Percentiles rank a stretch among this genome's conserved stretches.
Evolutionary conservation across 2,888 invertebrate species (phyloP).

Genomic region (Imbricaverruca yamaguchii): DNA sequence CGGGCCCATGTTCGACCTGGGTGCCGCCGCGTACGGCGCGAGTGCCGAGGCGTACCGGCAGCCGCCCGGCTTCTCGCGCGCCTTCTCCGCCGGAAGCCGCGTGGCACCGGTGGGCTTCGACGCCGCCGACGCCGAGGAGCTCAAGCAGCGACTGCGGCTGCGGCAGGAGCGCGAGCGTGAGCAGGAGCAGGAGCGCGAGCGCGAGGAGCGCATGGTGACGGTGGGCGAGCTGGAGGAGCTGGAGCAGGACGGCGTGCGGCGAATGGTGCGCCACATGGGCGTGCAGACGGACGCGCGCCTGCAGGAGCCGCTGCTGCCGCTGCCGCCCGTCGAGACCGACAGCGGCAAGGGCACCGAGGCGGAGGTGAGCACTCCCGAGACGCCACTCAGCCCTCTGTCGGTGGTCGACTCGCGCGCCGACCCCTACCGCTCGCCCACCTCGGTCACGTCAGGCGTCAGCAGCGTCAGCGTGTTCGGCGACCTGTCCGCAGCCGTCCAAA

Average conservation of each 20-base stretch:
- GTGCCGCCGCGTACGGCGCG: background rate
- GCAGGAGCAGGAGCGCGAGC: conserved; percentile 51
- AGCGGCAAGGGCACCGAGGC: conserved; percentile 21
- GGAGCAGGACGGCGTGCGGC: conserved; percentile 49
- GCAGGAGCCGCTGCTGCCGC: conserved; percentile 24
- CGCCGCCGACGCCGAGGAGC: conserved; percentile 50
- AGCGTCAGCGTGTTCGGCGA: background rate
- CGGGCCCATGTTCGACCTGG: background rate
- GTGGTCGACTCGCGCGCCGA: conserved; percentile 10
- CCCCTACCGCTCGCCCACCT: background rate
- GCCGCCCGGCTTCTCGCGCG: background rate
- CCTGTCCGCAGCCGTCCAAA: background rate
- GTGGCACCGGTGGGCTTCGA: conserved; percentile 29
- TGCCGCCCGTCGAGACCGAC: conserved; percentile 34
- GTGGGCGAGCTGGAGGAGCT: conserved; percentile 41
- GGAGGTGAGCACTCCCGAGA: conserved; percentile 14
- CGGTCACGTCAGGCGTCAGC: background rate
- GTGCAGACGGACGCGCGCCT: conserved; percentile 24
- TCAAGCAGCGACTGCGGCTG: conserved; percentile 56
- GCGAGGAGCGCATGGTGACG: conserved; percentile 38
- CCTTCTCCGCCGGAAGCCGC: conserved; percentile 1
- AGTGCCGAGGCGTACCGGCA: conserved; percentile 9
- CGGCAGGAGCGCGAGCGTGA: conserved; percentile 58
- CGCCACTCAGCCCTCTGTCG: conserved; percentile 9
- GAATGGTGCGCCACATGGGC: background rate